Conservation (phyloP, 2,113 vertebrate species). For the Sterrhoptilus dennistouni region DNA sequence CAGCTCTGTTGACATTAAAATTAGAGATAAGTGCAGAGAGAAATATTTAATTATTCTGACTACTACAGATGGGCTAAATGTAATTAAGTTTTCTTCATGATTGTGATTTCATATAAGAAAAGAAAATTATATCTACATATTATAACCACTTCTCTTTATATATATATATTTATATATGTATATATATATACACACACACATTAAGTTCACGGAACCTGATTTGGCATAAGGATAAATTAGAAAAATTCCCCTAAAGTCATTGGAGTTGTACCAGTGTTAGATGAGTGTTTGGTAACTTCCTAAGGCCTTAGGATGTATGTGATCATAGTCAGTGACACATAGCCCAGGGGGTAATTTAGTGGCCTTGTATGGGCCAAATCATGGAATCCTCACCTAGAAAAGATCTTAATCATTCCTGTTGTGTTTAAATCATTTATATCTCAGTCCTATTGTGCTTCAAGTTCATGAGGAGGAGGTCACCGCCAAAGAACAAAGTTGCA, state of each 20-base stretch:
- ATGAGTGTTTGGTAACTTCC: neutral
- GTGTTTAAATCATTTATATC: neutral
- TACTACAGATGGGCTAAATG: constrained; percentile 33
- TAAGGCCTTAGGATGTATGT: neutral
- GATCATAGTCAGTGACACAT: neutral
- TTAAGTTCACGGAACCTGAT: neutral
- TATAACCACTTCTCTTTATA: neutral
- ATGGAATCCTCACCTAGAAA: neutral
- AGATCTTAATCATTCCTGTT: neutral
- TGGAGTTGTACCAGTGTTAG: neutral
- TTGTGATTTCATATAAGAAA: constrained; percentile 23
- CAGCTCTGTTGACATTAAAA: constrained; percentile 61
- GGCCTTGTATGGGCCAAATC: neutral
- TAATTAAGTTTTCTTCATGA: constrained; percentile 53
- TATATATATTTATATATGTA: neutral
- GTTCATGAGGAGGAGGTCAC: neutral
- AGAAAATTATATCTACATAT: constrained; percentile 19
- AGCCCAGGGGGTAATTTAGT: neutral
- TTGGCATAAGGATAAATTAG: neutral
- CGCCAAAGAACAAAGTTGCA: neutral
- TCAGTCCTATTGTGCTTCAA: neutral
- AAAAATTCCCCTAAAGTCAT: neutral
- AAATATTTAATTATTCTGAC: constrained; percentile 60
- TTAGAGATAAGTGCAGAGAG: constrained; percentile 51
- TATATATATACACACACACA: neutral